Evolutionary conservation across 2,797 vertebrate genomes (phyloP), one percentile per base, ranked within the genome.

Genomic region (Toxotes lorentzi): DNA sequence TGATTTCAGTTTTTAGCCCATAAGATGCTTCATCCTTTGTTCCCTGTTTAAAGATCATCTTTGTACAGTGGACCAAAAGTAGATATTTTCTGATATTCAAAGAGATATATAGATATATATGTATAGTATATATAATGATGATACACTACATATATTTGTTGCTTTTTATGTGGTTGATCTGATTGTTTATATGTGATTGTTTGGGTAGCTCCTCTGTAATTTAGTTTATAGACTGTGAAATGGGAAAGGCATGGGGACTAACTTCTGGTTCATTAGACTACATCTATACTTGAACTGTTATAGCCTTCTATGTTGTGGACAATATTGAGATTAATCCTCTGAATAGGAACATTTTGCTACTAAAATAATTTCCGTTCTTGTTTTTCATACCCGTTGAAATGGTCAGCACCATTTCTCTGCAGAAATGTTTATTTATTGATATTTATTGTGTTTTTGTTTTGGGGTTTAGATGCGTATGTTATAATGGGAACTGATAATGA

Each of bases 71-170:
- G 94, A 95, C 93, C 93, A 95, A 95, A 95, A 94, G 92, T 95
- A 94, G 92, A 95, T 95, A 94, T 95, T 95, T 96, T 95, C 94
- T 94, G 88, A 95, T 94, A 95, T 91, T 94, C 91, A 93, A 89
- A 94, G 87, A 94, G 89, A 90, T 83, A 91, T 90, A 93, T 86
- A 90, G 53, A 89, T 87, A 82, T 93, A 87, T 92, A 88, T 92
- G 88, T 92, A 92, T 92, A 92, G 83, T 91, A 91, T 93, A 92
- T 90, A 80, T 87, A 89, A 92, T 89, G 81, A 91, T 80, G 76
- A 91, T 80, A 91, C 92, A 91, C 88, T 86, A 81, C 88, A 90
- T 92, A 89, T 91, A 89, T 89, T 86, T 93, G 91, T 93, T 90
- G 88, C 77, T 92, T 93, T 91, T 86, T 81, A 82, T 81, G 94